Conservation (phyloP, 1,140 invertebrate genomes). For the Atta cephalotes region DNA sequence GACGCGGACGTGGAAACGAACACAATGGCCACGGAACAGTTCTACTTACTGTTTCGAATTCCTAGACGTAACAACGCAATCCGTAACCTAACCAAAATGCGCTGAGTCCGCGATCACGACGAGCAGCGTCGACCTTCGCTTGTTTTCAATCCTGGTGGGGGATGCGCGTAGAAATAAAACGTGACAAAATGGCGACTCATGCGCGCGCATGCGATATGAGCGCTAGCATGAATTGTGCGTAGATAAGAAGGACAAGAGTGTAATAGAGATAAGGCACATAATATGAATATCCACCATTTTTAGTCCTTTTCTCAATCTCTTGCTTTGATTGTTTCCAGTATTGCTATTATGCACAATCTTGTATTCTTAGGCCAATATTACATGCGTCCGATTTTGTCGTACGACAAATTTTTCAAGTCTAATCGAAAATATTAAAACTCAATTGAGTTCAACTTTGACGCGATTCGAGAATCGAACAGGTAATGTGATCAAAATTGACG, state of each 20-base stretch:
- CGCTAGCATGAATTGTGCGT: not conserved
- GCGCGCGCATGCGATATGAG: conserved; percentile 10
- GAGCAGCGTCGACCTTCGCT: conserved; percentile 85
- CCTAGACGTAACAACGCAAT: conserved; percentile 62
- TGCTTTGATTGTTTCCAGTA: too few relatives aligned
- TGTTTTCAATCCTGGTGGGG: conserved; percentile 83
- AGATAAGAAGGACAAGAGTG: not conserved
- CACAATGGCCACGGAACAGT: not conserved
- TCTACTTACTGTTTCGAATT: conserved; percentile 80
- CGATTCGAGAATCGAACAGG: too few relatives aligned
- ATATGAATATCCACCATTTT: too few relatives aligned
- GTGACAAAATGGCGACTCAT: conserved; percentile 82
- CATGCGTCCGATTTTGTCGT: too few relatives aligned
- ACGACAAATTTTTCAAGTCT: too few relatives aligned
- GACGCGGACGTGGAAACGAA: not conserved
- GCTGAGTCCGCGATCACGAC: conserved; percentile 73
- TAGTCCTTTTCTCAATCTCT: too few relatives aligned
- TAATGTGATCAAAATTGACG: too few relatives aligned
- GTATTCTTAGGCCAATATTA: too few relatives aligned
- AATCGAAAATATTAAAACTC: too few relatives aligned
- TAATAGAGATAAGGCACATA: too few relatives aligned
- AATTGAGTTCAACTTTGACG: too few relatives aligned
- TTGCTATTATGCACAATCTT: too few relatives aligned
- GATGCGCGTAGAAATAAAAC: conserved; percentile 81
- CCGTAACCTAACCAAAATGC: conserved; percentile 83